Conservation (phyloP, 2,113 vertebrate genomes). For the Engraulis encrasicolus region DNA sequence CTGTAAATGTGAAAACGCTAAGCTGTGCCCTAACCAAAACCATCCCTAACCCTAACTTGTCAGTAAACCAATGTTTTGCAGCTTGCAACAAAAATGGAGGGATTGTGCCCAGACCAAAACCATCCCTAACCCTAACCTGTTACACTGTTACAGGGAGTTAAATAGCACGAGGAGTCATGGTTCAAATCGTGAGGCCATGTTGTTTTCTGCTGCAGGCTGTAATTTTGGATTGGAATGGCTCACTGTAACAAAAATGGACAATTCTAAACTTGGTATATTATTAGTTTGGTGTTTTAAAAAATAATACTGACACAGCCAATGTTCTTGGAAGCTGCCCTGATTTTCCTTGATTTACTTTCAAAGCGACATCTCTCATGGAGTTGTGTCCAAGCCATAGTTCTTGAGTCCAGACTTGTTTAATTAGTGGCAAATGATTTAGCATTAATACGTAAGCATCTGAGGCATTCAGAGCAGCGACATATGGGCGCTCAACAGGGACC, state of each 20-base stretch:
- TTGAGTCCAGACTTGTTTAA: neutral
- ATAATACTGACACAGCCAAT: neutral
- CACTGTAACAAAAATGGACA: neutral
- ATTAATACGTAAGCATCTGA: neutral
- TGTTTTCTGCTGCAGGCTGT: neutral
- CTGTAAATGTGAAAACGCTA: too few relatives aligned
- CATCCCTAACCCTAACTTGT: too few relatives aligned
- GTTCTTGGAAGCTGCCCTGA: neutral
- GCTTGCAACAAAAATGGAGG: too few relatives aligned
- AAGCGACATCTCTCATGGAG: neutral
- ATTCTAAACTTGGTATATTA: neutral
- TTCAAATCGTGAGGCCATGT: neutral
- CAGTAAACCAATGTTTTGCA: too few relatives aligned
- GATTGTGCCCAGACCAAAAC: too few relatives aligned
- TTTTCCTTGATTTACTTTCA: neutral
- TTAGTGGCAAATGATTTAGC: neutral
- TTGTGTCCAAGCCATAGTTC: neutral
- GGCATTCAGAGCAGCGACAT: neutral
- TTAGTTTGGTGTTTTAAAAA: neutral
- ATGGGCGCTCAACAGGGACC: neutral
- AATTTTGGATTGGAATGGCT: conserved; percentile 13
- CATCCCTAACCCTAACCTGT: too few relatives aligned
- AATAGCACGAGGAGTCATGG: neutral
- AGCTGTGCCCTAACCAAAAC: too few relatives aligned
- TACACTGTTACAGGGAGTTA: too few relatives aligned